Evolutionary conservation across 2,888 invertebrate species (phyloP), one percentile per base, ranked within the genome.

Genomic region (Phalera bucephala): DNA sequence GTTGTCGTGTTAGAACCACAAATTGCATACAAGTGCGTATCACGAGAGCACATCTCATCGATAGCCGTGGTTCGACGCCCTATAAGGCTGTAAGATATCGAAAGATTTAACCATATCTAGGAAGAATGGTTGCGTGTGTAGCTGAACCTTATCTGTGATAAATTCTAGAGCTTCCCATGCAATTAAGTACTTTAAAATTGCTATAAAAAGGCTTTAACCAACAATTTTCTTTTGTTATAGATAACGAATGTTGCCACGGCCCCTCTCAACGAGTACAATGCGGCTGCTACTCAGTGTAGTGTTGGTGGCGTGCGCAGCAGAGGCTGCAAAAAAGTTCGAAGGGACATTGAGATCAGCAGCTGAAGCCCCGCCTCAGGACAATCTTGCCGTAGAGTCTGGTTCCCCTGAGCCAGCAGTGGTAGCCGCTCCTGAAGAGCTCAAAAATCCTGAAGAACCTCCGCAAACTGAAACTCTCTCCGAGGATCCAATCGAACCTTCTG

Each of bases 281-380:
- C 80, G 85, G 78, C 68, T 88, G 63, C 58, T 88, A 64, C 65
- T 88, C 48, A 82, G 84, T 79, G 70, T 89, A 69, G 65, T 86
- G 66, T 69, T 88, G 73, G 73, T 85, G 62, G 84, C 73, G 54
- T 86, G 72, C 59, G 82, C 84, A 51, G 88, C 71, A 10, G 84
- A 87, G 31, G 89, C 82, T 41, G 87, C 88, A 30, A 88, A 87
- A 69, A 87, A 84, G 59, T 89, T 89, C 45, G 88, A 86, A 61
- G 86, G 87, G 44, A 84, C 86, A 33, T 67, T 89, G 46, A 72
- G 88, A 65, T 83, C 85, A 40, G 88, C 88, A 40, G 88, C 80
- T 31, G 91, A 85, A 42, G 88, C 90, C 35, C 90, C 90, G 23
- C 78, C 86, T 11, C 89, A 90, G 61, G 89, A 90, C 43, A 90